Evolutionary conservation across 2,888 invertebrate genomes (phyloP), one percentile per base, ranked within the genome.

Genomic region (Cyclophora albipunctata): DNA sequence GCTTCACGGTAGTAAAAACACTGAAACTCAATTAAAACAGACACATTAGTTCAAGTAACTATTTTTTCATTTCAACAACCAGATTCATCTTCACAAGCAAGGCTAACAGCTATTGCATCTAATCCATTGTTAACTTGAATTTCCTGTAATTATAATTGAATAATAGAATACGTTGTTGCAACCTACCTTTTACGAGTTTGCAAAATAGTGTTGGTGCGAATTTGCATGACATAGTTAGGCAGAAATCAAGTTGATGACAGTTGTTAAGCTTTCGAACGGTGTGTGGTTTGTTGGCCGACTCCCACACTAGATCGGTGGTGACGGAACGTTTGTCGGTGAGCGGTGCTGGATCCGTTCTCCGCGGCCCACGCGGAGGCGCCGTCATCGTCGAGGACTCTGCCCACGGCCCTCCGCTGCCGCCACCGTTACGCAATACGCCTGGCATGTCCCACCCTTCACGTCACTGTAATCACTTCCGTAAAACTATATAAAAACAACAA

Each of bases 351-450:
- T 60, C 70, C 71, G 62, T 64, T 71, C 69, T 63, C 68, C 59
- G 54, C 73, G 46, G 53, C 85, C 84, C 74, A 84, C 84, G 67
- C 81, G 60, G 43, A 43, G 67, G 63, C 66, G 60, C 67, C 65
- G 63, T 52, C 59, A 59, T 44, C 60, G 53, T 45, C 73, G 75
- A 81, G 80, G 78, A 75, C 78, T 74, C 81, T 64, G 64, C 84
- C 81, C 78, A 82, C 81, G 67, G 59, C 51, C 58, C 58, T 50
- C 20, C 20, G 34, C 50, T 46, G 52, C 20, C 20, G 20, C 20
- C 20, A 20, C 20, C 53, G 54, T 70, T 67, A 59, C 66, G 65
- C 62, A 67, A 68, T 59, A 45, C 51, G 42, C 45, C 46, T 58
- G 59, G 54, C 51, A 65, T 66, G 43, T 34, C 4, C 37, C 34